Percentiles rank a stretch among this genome's conserved stretches.
Conservation (phyloP, 2,797 vertebrate species). For the Sebastes goodei region DNA sequence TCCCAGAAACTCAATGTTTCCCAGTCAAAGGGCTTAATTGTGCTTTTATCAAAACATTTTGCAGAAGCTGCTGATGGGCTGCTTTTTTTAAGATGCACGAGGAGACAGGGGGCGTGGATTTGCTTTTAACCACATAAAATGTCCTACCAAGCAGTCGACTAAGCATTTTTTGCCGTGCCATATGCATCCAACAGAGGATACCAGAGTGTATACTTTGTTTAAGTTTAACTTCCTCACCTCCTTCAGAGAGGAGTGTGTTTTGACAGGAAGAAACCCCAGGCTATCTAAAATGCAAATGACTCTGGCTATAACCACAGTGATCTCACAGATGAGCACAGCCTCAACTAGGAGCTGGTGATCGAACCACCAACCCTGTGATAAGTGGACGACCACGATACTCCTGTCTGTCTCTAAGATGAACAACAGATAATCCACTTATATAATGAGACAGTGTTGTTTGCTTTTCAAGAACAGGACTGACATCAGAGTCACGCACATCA, state of each 20-base stretch:
- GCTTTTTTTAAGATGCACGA: neutral
- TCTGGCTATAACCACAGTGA: neutral
- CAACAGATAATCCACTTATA: neutral
- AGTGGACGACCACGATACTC: neutral
- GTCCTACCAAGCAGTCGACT: neutral
- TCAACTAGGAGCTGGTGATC: neutral
- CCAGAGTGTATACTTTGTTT: neutral
- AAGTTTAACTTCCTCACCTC: neutral
- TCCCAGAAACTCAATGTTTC: conserved; percentile 35
- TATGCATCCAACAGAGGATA: neutral
- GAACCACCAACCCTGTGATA: neutral
- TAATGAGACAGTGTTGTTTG: neutral
- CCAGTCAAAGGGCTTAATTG: neutral
- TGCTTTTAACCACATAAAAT: conserved; percentile 11
- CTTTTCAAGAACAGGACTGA: neutral
- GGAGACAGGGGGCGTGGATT: neutral
- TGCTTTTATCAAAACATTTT: conserved; percentile 6
- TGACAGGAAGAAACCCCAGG: neutral
- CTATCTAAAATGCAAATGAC: neutral
- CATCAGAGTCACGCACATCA: neutral
- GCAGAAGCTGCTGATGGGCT: conserved; percentile 19
- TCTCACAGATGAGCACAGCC: neutral
- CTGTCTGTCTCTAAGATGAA: neutral
- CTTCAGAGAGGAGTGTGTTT: neutral
- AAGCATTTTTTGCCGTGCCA: neutral